Conservation (phyloP, 2,113 vertebrate species). For the Taxidea taxus region DNA sequence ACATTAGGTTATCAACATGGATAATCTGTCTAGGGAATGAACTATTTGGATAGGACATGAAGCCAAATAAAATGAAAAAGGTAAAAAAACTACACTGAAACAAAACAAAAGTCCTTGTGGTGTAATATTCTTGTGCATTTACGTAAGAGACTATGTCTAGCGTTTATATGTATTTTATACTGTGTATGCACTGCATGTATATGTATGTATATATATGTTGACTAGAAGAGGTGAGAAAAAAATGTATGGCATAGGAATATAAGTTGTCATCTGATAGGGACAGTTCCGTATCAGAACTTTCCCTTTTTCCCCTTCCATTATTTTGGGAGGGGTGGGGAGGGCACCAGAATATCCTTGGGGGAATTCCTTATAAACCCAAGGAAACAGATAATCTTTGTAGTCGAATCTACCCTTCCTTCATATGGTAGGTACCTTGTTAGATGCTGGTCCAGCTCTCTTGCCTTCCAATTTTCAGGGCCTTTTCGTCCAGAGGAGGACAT, state of each 20-base stretch:
- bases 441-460: neutral
- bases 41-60: neutral
- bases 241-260: neutral
- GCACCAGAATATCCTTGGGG: neutral
- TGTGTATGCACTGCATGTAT: neutral
- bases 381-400: neutral
- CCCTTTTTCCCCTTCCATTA: neutral
- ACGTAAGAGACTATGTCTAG: neutral
- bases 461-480: neutral
- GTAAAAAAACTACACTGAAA: neutral
- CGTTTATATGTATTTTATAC: neutral
- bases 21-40: neutral
- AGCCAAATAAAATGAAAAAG: neutral
- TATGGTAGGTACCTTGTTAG: neutral
- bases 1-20: neutral
- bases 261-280: neutral
- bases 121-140: neutral
- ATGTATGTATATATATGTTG: neutral
- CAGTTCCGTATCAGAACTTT: neutral
- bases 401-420: neutral
- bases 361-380: neutral
- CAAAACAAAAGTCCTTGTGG: neutral
- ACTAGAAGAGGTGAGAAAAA: neutral
- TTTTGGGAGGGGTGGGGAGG: neutral
- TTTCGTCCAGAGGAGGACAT: neutral